Conservation (phyloP, 64 coral and sea anemone species). For the Stichodactyla helianthus region DNA sequence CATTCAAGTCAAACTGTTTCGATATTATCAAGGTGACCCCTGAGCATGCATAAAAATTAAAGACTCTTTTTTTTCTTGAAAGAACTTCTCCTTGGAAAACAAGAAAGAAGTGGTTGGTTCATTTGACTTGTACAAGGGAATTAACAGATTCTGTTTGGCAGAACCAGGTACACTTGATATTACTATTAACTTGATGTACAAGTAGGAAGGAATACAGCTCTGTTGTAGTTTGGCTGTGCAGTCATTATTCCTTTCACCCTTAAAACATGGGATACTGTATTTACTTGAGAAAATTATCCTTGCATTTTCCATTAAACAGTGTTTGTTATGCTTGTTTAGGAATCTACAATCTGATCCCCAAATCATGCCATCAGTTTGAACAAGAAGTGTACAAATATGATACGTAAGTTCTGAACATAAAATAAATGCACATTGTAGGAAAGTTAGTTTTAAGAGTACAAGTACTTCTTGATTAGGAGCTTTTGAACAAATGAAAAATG, state of each 20-base stretch:
- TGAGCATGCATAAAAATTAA: neutral
- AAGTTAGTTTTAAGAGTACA: too few species aligned
- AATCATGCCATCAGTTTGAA: constrained; percentile 94
- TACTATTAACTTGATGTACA: neutral
- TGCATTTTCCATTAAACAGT: neutral
- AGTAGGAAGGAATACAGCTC: too few species aligned
- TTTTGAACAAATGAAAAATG: too few species aligned
- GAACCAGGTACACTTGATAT: constrained; percentile 70
- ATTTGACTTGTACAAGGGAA: constrained; percentile 85
- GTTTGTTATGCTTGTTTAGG: constrained; percentile 28
- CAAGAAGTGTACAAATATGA: constrained; percentile 94
- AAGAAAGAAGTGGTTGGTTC: constrained; percentile 87
- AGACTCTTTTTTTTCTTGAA: neutral
- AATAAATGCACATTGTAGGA: too few species aligned
- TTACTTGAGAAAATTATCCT: too few species aligned
- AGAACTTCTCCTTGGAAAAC: constrained; percentile 88
- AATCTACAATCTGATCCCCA: constrained; percentile 86
- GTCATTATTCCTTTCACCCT: too few species aligned
- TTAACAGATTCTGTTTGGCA: constrained; percentile 87
- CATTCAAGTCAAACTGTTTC: too few species aligned
- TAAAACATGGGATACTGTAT: too few species aligned
- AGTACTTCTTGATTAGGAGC: too few species aligned
- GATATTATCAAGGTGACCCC: too few species aligned
- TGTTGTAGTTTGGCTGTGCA: too few species aligned
- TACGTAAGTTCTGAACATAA: constrained; percentile 59